A percentile compares a stretch with the other conserved stretches of the same genome.
Conservation (phyloP, 1,140 invertebrate species). For the Zaprionus kolodkinae region DNA sequence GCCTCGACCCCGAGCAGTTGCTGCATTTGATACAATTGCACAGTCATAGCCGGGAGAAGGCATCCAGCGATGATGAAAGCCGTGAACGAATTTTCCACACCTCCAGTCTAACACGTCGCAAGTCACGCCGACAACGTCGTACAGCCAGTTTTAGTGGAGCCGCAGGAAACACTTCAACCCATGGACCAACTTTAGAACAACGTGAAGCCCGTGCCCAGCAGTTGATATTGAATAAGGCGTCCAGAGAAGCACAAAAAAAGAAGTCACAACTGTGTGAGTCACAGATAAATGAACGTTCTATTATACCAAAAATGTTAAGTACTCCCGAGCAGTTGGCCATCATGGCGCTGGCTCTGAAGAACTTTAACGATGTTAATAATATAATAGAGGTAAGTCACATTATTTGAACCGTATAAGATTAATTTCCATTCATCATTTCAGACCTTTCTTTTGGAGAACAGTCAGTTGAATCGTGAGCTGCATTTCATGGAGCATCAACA, state of each 20-base stretch:
- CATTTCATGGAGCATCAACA: constrained; percentile 84
- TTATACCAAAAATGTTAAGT: constrained; percentile 77
- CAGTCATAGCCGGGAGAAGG: constrained; percentile 55
- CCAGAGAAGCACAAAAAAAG: constrained; percentile 4
- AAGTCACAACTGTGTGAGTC: neutral
- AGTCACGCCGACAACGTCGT: constrained; percentile 61
- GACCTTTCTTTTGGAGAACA: constrained; percentile 85
- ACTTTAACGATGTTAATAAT: constrained; percentile 79
- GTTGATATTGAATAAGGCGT: constrained; percentile 18
- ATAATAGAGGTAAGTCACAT: constrained; percentile 71
- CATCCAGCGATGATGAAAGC: constrained; percentile 79
- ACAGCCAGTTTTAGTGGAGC: constrained; percentile 70
- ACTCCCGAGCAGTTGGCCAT: constrained; percentile 76
- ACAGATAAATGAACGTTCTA: constrained; percentile 49
- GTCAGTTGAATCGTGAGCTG: constrained; percentile 82
- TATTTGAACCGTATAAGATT: neutral
- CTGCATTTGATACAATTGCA: constrained; percentile 71
- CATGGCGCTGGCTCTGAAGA: constrained; percentile 73
- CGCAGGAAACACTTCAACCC: constrained; percentile 6
- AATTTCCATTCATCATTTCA: constrained; percentile 42
- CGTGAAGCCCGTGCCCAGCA: constrained; percentile 37
- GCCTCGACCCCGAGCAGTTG: constrained; percentile 67
- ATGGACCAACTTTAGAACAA: constrained; percentile 48
- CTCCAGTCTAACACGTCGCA: constrained; percentile 64
- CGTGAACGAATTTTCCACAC: constrained; percentile 65